Evolutionary conservation across 2,888 invertebrate genomes (phyloP).

Genomic region (Steinernema scapterisci): DNA sequence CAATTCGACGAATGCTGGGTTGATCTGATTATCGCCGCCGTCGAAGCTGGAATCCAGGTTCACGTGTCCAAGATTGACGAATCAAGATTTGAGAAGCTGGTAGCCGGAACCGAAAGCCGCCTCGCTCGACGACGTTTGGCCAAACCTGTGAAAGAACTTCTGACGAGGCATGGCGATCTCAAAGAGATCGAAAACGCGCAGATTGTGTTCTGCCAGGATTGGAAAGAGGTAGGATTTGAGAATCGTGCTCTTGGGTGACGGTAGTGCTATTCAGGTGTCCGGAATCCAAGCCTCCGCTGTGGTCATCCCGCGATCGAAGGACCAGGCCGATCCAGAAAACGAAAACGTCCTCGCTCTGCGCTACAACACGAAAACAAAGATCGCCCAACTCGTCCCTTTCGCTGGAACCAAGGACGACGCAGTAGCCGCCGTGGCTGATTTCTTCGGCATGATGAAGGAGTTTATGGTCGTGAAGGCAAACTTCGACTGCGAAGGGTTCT

Average conservation of each 20-base stretch:
- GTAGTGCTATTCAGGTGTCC: slow-evolving; percentile 92
- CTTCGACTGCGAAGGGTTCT: slow-evolving; percentile 86
- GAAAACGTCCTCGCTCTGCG: slow-evolving; percentile 90
- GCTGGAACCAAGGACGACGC: slow-evolving; percentile 93
- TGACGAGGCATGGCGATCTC: no score
- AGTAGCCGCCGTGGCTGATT: slow-evolving; percentile 72
- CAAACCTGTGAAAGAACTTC: no score
- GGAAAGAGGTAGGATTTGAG: not conserved
- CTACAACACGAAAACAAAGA: slow-evolving; percentile 86
- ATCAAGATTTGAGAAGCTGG: no score
- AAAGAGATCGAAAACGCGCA: not conserved
- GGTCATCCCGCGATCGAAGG: slow-evolving; percentile 87
- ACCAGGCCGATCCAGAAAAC: slow-evolving; percentile 96
- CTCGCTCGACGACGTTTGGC: no score
- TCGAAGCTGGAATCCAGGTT: no score
- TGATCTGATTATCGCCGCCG: slow-evolving; percentile 91
- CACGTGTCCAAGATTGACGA: no score
- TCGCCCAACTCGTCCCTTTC: slow-evolving; percentile 95
- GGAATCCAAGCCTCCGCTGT: slow-evolving; percentile 73
- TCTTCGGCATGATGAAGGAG: slow-evolving; percentile 94
- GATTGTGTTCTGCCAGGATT: slow-evolving; percentile 2
- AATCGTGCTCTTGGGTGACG: slow-evolving; percentile 83
- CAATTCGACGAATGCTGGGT: slow-evolving; percentile 79
- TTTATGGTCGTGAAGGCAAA: slow-evolving; percentile 90
- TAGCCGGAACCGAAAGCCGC: no score